phyloP scores from a whole-genome alignment of 2,888 invertebrate species.

The Watsonalla cultraria region DNA sequence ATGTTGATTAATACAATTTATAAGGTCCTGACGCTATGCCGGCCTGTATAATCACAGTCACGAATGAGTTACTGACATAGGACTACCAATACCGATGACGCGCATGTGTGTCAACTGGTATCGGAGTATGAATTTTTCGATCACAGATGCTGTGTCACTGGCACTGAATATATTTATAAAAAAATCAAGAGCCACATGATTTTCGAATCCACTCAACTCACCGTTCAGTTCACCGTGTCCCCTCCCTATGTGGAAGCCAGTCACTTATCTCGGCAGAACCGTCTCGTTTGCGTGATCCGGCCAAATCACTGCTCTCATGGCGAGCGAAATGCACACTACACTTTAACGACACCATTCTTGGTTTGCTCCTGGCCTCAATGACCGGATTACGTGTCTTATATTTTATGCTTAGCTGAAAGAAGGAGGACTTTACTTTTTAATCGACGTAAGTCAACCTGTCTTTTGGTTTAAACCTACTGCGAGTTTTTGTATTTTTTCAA shows the following conservation, averaged over 20 bases:
- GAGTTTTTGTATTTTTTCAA: no score
- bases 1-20: no score
- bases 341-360: background rate
- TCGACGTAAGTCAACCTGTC: background rate
- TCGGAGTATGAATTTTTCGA: no score
- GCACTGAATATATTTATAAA: no score
- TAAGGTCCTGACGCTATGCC: no score
- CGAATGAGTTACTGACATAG: no score
- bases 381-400: background rate
- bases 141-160: no score
- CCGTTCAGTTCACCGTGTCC: background rate
- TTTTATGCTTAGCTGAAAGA: background rate
- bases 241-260: background rate
- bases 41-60: no score
- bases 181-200: no score
- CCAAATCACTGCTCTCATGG: constrained; percentile 13
- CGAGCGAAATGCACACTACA: background rate
- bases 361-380: background rate
- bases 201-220: background rate
- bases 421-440: background rate
- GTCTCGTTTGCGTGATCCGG: constrained; percentile 21
- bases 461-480: no score
- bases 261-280: background rate
- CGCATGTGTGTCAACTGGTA: no score
- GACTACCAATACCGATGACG: no score